These are phyloP conservation scores for Thinocorus orbignyianus DNA, from an alignment of 2,113 vertebrate genomes.

Conservation along the genomic window DNA sequence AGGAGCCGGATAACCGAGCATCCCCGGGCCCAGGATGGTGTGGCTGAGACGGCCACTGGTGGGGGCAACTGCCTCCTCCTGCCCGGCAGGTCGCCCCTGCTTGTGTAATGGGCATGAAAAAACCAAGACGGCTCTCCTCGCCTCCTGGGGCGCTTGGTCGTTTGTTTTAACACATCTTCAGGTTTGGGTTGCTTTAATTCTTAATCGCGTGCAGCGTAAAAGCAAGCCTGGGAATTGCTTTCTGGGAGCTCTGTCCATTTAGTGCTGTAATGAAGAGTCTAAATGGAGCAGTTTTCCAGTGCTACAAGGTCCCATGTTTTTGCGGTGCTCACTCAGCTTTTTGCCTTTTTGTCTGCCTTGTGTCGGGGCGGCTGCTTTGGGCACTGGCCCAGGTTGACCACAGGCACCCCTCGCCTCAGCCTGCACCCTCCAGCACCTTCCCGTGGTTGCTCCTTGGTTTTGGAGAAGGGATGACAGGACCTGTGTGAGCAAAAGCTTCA, in stretches of 20 bases:
- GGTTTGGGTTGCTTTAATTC: constrained; percentile 51
- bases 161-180: constrained; percentile 14
- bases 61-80: background rate
- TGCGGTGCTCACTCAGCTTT: accelerated
- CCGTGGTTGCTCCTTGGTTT: background rate
- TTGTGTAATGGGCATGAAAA: constrained; percentile 29
- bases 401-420: background rate
- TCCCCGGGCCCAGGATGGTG: background rate
- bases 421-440: accelerated
- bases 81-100: accelerated
- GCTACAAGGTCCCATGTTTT: background rate
- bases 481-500: background rate
- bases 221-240: constrained; percentile 26
- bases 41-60: accelerated
- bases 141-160: background rate
- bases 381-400: accelerated
- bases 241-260: constrained; percentile 46
- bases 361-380: accelerated
- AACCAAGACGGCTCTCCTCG: background rate
- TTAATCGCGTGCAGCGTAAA: background rate
- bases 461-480: background rate
- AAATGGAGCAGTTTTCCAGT: background rate
- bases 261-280: background rate
- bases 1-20: background rate
- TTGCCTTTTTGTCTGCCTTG: background rate